A percentile compares a stretch with the other conserved stretches of the same genome.
These are phyloP conservation scores for Pelecanoides urinatrix DNA, from an alignment of 2,113 vertebrate genomes.

Conservation along the genomic window DNA sequence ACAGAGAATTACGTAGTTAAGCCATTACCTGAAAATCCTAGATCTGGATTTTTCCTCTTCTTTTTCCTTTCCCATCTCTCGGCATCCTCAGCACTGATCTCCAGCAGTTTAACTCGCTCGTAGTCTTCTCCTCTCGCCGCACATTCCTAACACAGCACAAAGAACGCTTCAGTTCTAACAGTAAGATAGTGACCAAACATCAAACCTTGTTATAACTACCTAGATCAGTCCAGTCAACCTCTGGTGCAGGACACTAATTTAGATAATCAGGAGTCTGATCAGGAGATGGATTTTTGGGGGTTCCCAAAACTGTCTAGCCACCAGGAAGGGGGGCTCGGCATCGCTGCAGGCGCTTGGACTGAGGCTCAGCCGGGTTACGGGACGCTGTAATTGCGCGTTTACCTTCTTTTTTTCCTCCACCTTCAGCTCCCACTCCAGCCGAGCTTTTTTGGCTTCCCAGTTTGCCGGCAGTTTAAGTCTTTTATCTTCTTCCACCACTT, in stretches of 20 bases:
- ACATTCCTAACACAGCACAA: conserved; percentile 80
- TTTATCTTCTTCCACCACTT: conserved; percentile 94
- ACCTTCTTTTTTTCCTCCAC: conserved; percentile 91
- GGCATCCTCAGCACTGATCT: conserved; percentile 92
- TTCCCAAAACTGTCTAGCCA: fast-evolving
- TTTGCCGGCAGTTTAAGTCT: conserved; percentile 89
- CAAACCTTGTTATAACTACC: fast-evolving
- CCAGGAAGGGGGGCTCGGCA: fast-evolving
- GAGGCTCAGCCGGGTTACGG: not conserved
- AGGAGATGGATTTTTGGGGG: fast-evolving
- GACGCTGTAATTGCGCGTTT: fast-evolving
- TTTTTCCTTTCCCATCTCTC: conserved; percentile 94
- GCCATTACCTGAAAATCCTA: conserved; percentile 89
- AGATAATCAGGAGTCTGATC: fast-evolving
- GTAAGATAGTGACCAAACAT: fast-evolving
- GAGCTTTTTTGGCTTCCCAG: conserved; percentile 94
- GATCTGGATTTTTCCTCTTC: conserved; percentile 91
- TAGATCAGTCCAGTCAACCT: not conserved
- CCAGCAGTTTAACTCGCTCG: conserved; percentile 87
- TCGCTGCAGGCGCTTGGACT: fast-evolving
- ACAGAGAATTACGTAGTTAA: fast-evolving
- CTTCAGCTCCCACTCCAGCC: conserved; percentile 90
- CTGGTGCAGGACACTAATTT: fast-evolving
- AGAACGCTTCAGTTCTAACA: fast-evolving
- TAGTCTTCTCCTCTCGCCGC: conserved; percentile 88